Evolutionary conservation across 1,140 invertebrate species (phyloP).

Genomic region (Cydia splendana): DNA sequence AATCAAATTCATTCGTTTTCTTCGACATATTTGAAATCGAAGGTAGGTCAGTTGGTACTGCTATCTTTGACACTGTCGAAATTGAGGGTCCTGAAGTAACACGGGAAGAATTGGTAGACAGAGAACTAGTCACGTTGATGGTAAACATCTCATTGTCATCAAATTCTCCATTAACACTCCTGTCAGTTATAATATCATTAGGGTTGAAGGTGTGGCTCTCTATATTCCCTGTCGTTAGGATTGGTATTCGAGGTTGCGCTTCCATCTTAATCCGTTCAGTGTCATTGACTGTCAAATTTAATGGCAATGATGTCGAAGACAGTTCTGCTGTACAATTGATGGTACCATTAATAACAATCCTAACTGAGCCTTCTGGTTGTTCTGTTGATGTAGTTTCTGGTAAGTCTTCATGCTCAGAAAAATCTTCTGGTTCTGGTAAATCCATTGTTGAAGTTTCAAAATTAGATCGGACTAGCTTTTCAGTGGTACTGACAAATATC

Average conservation of each 20-base stretch:
- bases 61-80: conserved; percentile 44
- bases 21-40: conserved; percentile 70
- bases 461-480: conserved; percentile 16
- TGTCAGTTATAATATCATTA: conserved; percentile 70
- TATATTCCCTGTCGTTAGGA: conserved; percentile 47
- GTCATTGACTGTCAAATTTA: conserved; percentile 54
- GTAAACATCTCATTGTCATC: conserved; percentile 66
- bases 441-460: conserved; percentile 32
- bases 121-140: conserved; percentile 71
- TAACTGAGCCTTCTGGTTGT: conserved; percentile 60
- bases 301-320: conserved; percentile 59
- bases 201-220: conserved; percentile 61
- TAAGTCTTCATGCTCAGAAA: conserved; percentile 4
- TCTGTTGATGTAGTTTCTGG: conserved; percentile 49
- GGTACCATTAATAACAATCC: conserved; percentile 70
- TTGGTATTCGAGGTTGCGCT: conserved; percentile 54
- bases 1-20: conserved; percentile 81
- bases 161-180: conserved; percentile 52
- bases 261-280: conserved; percentile 53
- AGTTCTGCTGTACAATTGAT: conserved; percentile 72
- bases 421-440: background rate
- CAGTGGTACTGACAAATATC: conserved; percentile 6
- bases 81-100: conserved; percentile 43
- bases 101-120: conserved; percentile 57
- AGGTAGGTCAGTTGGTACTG: conserved; percentile 57